Percentiles rank a stretch among this genome's conserved stretches.
phyloP scores from a whole-genome alignment of 2,888 invertebrate species.

The Camptogramma bilineatum region DNA sequence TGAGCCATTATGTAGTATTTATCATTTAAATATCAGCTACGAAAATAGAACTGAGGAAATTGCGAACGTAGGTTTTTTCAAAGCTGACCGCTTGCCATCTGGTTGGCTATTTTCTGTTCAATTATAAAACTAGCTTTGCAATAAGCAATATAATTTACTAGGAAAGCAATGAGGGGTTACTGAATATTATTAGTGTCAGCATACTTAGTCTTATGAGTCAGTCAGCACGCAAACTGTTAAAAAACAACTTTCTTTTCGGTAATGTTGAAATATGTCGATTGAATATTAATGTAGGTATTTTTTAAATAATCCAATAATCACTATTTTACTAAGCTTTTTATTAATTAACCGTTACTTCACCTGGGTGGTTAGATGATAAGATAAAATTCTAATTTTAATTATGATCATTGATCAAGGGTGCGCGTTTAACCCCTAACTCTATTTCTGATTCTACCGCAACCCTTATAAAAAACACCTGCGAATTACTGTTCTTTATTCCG shows the following conservation, averaged over 20 bases:
- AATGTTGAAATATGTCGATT: neutral
- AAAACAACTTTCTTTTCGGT: neutral
- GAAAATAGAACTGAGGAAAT: constrained; percentile 23
- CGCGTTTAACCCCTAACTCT: constrained; percentile 77
- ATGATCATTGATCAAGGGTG: constrained; percentile 71
- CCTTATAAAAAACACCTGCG: constrained; percentile 26
- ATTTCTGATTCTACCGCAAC: constrained; percentile 63
- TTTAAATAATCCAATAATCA: neutral
- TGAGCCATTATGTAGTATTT: constrained; percentile 14
- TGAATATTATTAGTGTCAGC: neutral
- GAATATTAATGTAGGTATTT: neutral
- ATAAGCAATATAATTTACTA: constrained; percentile 17
- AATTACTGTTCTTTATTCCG: constrained; percentile 12
- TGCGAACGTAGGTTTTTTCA: constrained; percentile 16
- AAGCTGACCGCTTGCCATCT: constrained; percentile 31
- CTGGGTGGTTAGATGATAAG: constrained; percentile 76
- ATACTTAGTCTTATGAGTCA: neutral
- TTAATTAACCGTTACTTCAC: constrained; percentile 61
- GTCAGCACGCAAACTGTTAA: neutral
- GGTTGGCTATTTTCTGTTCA: constrained; percentile 28
- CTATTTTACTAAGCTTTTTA: constrained; percentile 33
- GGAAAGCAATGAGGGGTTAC: constrained; percentile 1
- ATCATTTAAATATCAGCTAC: constrained; percentile 1
- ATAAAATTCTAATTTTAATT: constrained; percentile 77
- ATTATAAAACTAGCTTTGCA: constrained; percentile 17